Evolutionary conservation across 1,140 invertebrate species (phyloP), one percentile per base, ranked within the genome.

Genomic region (Leptinotarsa texana): DNA sequence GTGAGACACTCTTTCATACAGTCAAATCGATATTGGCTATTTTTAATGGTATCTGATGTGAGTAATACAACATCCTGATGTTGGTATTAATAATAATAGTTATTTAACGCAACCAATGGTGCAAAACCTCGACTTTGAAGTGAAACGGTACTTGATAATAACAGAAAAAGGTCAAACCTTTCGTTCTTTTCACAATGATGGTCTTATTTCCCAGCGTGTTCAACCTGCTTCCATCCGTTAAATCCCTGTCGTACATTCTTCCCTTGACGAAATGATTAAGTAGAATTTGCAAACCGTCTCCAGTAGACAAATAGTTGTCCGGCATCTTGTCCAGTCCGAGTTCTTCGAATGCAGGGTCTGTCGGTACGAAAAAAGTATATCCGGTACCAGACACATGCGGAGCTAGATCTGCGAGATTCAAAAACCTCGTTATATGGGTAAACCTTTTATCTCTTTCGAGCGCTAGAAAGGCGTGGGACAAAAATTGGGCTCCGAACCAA

Each of bases 321-420:
- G 89, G 87, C 74, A 88, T 86, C 74, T 86, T 83, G 74, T 88
- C 87, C 33, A 89, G 85, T 33, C 89, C 88, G 21, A 88, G 77
- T 71, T 86, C 84, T 76, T 89, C 86, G 75, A 91, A 90, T n/a
- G 89, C 89, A 5, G 84, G 84, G 82, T 91, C 89, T 13, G 84
- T 87, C 3, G 90, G 90, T 68, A 90, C 89, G 80, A 91, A 91
- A 80, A 91, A 90, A 1, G 90, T 90, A 82, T 91, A 91, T 66
- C 88, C 89, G 75, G 87, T 86, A 11, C 89, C 88, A 4, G 88
- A 87, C 68, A 90, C 86, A 76, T 89, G 87, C 4, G 88, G 87
- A 6, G 89, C 88, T 17, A 90, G 83, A 82, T 90, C 89, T 8
- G 89, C 88, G 69, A 88, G 84, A 80, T 89, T 90, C 11, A 90